Percentiles rank a stretch among this genome's conserved stretches.
Evolutionary conservation across 1,140 invertebrate species (phyloP).

Genomic region (Callitettix versicolor): DNA sequence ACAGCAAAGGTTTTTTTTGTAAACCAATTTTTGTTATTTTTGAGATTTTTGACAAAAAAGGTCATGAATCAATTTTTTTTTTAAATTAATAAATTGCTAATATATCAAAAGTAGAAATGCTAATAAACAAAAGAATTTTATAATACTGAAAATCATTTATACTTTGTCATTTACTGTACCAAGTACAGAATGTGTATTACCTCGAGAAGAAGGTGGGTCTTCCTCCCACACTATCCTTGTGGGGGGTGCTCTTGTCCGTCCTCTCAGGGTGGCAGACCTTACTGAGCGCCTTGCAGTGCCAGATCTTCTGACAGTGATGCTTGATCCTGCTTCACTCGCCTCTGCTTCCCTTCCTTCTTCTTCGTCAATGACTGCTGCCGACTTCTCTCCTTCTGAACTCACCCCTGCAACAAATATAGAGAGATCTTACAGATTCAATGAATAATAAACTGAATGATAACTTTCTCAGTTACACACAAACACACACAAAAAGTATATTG

Average conservation of each 20-base stretch:
- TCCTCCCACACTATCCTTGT: constrained; percentile 6
- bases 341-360: constrained; percentile 47
- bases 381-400: constrained; percentile 49
- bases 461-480: background rate
- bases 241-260: background rate
- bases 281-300: background rate
- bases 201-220: background rate
- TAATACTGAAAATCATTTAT: no score
- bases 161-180: no score
- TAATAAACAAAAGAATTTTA: no score
- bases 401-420: constrained; percentile 31
- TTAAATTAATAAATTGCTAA: no score
- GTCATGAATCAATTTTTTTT: no score
- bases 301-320: background rate
- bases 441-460: background rate
- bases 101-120: no score
- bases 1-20: no score
- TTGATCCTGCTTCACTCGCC: constrained; percentile 44
- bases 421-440: background rate
- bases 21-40: no score
- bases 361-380: constrained; percentile 33
- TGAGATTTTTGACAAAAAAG: no score
- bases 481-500: background rate
- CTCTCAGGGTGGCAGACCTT: background rate
- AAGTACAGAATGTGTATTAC: no score